Evolutionary conservation across 1,140 invertebrate species (phyloP).

Genomic region (Orussus abietinus): DNA sequence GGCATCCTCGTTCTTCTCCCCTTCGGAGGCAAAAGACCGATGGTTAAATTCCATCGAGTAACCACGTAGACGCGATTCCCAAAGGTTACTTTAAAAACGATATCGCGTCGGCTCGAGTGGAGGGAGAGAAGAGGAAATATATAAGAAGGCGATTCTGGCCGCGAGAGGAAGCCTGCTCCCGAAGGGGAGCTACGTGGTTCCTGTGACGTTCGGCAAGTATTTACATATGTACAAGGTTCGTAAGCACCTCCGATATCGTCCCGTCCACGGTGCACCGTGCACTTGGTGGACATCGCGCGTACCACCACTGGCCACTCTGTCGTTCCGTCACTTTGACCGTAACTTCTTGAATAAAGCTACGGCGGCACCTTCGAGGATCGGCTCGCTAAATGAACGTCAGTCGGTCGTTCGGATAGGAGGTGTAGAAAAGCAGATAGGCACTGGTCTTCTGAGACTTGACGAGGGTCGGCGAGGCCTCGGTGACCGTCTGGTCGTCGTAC

Average conservation of each 20-base stretch:
- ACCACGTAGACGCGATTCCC: background rate
- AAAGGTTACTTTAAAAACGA: background rate
- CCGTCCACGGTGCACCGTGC: no score
- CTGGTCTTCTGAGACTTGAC: slow-evolving; percentile 65
- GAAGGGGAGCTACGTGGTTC: background rate
- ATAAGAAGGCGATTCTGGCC: no score
- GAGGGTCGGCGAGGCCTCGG: slow-evolving; percentile 63
- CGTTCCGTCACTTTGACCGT: background rate
- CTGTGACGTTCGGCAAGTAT: slow-evolving; percentile 7
- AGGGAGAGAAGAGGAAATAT: no score
- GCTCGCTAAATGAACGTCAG: slow-evolving; percentile 10
- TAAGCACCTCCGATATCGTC: no score
- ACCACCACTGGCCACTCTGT: no score
- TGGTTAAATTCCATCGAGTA: background rate
- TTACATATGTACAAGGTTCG: slow-evolving; percentile 19
- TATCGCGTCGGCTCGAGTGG: no score
- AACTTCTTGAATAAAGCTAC: background rate
- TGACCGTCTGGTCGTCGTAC: slow-evolving; percentile 84
- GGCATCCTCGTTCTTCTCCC: no score
- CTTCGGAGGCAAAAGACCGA: no score
- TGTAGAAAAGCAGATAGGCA: slow-evolving; percentile 80
- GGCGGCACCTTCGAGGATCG: background rate
- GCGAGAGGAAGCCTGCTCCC: background rate
- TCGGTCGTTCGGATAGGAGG: slow-evolving; percentile 37
- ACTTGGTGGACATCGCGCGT: background rate